These are phyloP conservation scores for Hylia prasina DNA, from an alignment of 2,113 vertebrate species.

Conservation along the genomic window DNA sequence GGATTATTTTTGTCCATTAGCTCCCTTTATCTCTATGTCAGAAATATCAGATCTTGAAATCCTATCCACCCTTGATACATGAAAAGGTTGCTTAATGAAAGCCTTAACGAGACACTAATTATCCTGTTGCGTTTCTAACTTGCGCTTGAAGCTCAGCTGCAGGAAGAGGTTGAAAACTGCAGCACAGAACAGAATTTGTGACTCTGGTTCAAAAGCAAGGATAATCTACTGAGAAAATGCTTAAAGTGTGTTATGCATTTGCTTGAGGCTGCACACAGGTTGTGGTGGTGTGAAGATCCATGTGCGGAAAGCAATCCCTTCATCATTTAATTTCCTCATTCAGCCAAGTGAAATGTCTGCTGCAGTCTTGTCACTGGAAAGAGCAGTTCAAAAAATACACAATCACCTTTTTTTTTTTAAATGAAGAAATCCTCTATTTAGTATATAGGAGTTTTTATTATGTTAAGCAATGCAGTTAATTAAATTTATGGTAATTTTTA, in stretches of 20 bases:
- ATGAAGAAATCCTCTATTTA: background rate
- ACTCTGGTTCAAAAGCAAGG: background rate
- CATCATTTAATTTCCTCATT: background rate
- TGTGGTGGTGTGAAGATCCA: background rate
- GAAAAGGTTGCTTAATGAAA: background rate
- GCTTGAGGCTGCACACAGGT: background rate
- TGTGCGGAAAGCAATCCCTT: background rate
- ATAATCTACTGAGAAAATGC: background rate
- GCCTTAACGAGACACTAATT: background rate
- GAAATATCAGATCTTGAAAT: background rate
- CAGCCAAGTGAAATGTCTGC: background rate
- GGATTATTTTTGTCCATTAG: background rate
- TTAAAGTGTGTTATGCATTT: background rate
- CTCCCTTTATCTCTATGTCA: background rate
- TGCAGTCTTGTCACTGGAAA: background rate
- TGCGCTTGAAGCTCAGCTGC: background rate
- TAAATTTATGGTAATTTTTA: background rate
- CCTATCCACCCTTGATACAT: background rate
- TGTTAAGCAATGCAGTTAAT: background rate
- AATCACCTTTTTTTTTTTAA: background rate
- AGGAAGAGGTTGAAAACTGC: background rate
- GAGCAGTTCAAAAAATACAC: background rate
- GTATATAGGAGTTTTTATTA: background rate
- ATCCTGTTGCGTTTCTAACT: background rate
- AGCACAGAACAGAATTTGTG: background rate